A percentile compares a stretch with the other conserved stretches of the same genome.
Conservation (phyloP, 2,888 invertebrate species). For the Microctonus aethiopoides region DNA sequence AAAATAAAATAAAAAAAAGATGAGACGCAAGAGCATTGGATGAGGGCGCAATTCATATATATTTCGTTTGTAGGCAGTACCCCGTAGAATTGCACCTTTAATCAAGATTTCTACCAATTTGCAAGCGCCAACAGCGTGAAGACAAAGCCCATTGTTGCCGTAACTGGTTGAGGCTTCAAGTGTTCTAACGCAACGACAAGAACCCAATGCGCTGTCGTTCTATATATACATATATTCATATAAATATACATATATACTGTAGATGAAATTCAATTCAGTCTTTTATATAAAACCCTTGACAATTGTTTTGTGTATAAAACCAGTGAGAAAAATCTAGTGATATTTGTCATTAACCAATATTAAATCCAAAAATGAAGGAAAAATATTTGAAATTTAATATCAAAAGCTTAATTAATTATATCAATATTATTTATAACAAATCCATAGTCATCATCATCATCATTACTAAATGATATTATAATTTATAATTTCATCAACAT, state of each 20-base stretch:
- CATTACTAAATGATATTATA: not conserved
- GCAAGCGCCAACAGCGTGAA: slow-evolving; percentile 66
- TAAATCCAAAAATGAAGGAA: not conserved
- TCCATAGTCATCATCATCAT: not conserved
- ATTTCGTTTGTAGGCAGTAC: slow-evolving; percentile 49
- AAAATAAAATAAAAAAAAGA: not conserved
- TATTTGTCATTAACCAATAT: not conserved
- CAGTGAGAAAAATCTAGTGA: not conserved
- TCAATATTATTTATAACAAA: too few relatives aligned
- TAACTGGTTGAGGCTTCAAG: slow-evolving; percentile 67
- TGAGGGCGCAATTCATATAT: not conserved
- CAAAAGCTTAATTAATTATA: too few relatives aligned
- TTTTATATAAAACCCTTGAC: not conserved
- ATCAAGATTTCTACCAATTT: slow-evolving; percentile 68
- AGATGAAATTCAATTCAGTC: not conserved
- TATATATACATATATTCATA: not conserved
- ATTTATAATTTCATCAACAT: not conserved
- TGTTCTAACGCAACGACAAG: slow-evolving; percentile 62
- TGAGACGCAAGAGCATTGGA: slow-evolving; percentile 2
- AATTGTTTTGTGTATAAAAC: not conserved
- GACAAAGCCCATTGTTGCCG: slow-evolving; percentile 67
- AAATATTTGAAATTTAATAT: too few relatives aligned
- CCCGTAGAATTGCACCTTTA: slow-evolving; percentile 64
- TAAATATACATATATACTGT: slow-evolving; percentile 12
- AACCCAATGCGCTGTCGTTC: slow-evolving; percentile 32